phyloP scores from a whole-genome alignment of 2,888 invertebrate genomes.

The Pterostichus madidus region DNA sequence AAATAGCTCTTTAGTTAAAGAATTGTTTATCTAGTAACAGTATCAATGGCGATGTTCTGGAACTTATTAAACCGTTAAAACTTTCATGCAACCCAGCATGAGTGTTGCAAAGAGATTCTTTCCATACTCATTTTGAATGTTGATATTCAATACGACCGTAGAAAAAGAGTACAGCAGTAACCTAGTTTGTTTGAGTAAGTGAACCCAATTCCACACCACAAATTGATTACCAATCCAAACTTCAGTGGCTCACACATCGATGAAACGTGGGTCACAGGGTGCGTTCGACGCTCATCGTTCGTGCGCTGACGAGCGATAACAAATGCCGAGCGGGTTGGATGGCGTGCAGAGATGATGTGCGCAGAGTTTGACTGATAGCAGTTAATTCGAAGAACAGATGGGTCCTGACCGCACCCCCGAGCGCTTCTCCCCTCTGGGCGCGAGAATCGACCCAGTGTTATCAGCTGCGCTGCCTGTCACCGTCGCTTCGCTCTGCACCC shows the following conservation, averaged over 20 bases:
- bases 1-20: too few species aligned
- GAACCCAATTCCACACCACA: neutral
- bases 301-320: constrained; percentile 43
- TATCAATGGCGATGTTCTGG: too few species aligned
- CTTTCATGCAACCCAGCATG: too few species aligned
- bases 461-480: constrained; percentile 1
- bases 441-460: constrained; percentile 33
- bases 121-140: too few species aligned
- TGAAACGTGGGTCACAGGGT: neutral
- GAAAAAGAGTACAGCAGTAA: neutral
- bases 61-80: too few species aligned
- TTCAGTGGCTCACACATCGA: constrained; percentile 14
- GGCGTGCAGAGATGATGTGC: constrained; percentile 56
- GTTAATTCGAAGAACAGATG: constrained; percentile 64
- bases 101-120: too few species aligned
- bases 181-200: neutral
- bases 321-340: constrained; percentile 35
- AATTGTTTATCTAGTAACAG: too few species aligned
- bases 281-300: constrained; percentile 40
- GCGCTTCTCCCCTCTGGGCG: neutral
- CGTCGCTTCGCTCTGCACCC: too few species aligned
- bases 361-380: constrained; percentile 61
- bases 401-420: constrained; percentile 53
- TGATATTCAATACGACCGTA: too few species aligned
- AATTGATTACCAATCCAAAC: constrained; percentile 44